phyloP scores from a whole-genome alignment of 2,888 invertebrate genomes.

The Morpho helenor region DNA sequence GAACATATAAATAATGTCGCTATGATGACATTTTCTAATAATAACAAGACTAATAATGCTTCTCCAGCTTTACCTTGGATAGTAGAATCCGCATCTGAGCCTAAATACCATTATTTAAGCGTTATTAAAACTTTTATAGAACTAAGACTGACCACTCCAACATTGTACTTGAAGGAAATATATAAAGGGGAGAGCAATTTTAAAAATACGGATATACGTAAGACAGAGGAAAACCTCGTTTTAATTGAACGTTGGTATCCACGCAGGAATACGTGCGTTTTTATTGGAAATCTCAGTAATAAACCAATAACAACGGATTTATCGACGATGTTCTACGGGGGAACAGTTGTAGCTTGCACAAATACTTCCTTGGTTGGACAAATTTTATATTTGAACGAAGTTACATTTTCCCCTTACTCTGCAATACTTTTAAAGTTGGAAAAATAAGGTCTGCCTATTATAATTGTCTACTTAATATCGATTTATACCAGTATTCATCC shows the following conservation, averaged over 20 bases:
- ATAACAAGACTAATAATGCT: slow-evolving; percentile 45
- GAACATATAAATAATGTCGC: slow-evolving; percentile 83
- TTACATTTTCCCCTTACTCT: slow-evolving; percentile 65
- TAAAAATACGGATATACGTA: slow-evolving; percentile 84
- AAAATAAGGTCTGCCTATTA: slow-evolving; percentile 39
- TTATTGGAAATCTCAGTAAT: slow-evolving; percentile 85
- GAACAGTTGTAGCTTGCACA: slow-evolving; percentile 70
- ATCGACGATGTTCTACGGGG: slow-evolving; percentile 87
- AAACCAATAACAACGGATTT: slow-evolving; percentile 82
- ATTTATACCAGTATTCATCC: too few relatives aligned
- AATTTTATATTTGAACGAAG: slow-evolving; percentile 61
- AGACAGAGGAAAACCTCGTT: slow-evolving; percentile 82
- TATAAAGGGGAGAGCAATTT: slow-evolving; percentile 81
- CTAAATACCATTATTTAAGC: slow-evolving; percentile 72
- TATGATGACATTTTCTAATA: slow-evolving; percentile 83
- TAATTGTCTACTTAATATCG: neutral
- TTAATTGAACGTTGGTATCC: slow-evolving; percentile 89
- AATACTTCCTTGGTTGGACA: slow-evolving; percentile 57
- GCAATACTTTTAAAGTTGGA: slow-evolving; percentile 66
- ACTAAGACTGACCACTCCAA: slow-evolving; percentile 81
- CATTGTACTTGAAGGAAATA: slow-evolving; percentile 86
- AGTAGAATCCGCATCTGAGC: slow-evolving; percentile 71
- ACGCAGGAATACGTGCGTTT: slow-evolving; percentile 86
- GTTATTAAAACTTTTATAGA: slow-evolving; percentile 79
- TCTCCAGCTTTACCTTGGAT: slow-evolving; percentile 82